Conservation (phyloP, 2,797 vertebrate genomes). For the Neopelma chrysocephalum region DNA sequence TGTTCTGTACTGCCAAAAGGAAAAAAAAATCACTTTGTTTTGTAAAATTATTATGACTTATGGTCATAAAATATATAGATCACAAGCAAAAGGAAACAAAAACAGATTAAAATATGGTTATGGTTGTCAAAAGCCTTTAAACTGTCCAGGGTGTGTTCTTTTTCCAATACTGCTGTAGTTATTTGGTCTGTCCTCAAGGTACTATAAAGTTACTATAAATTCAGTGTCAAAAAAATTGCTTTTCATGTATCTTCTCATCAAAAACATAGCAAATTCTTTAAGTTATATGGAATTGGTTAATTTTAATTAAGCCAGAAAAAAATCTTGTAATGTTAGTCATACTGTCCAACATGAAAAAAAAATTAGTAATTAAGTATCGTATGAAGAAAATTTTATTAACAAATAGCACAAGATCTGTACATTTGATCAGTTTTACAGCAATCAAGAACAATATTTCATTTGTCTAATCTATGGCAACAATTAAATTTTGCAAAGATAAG, state of each 20-base stretch:
- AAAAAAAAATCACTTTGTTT: neutral
- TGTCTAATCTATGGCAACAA: neutral
- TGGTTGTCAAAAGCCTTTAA: neutral
- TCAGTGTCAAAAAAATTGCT: neutral
- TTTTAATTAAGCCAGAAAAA: neutral
- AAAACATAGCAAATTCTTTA: neutral
- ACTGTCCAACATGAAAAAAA: neutral
- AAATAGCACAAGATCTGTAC: neutral
- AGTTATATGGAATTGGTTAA: neutral
- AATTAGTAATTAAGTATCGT: neutral
- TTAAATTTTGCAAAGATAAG: neutral
- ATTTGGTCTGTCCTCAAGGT: neutral
- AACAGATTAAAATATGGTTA: neutral
- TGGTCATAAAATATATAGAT: neutral
- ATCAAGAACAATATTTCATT: neutral
- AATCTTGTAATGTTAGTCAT: neutral
- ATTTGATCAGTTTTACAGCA: neutral
- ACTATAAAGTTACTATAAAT: neutral
- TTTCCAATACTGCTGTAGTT: neutral
- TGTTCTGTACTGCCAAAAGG: neutral
- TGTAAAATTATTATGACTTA: neutral
- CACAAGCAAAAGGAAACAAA: neutral
- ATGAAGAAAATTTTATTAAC: neutral
- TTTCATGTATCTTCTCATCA: neutral
- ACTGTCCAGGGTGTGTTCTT: neutral